Evolutionary conservation across 2,797 vertebrate species (phyloP).

Genomic region (Poeciliopsis presidionis): DNA sequence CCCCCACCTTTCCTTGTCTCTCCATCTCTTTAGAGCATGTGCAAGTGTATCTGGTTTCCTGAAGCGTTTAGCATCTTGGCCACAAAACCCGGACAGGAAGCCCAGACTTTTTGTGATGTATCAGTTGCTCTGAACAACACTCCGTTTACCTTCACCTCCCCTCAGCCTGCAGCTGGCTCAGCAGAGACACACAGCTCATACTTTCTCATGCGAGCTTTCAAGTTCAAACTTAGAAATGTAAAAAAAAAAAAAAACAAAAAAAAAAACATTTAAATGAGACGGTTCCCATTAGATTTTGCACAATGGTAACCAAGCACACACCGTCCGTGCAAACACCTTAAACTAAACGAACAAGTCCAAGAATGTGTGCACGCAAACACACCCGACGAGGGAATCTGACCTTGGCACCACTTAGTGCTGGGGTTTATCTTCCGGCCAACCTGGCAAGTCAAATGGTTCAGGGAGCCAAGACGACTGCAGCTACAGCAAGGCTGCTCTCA

Average conservation of each 20-base stretch:
- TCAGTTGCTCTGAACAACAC: slow-evolving; percentile 81
- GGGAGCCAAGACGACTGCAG: slow-evolving; percentile 54
- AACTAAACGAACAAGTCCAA: slow-evolving; percentile 47
- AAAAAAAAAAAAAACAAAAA: not conserved
- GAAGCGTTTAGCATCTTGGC: slow-evolving; percentile 83
- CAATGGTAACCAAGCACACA: slow-evolving; percentile 29
- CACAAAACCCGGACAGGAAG: slow-evolving; percentile 85
- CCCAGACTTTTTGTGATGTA: slow-evolving; percentile 85
- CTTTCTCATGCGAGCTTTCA: slow-evolving; percentile 45
- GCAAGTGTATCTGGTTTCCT: slow-evolving; percentile 84
- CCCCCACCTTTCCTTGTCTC: slow-evolving; percentile 37
- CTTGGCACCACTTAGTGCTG: slow-evolving; percentile 67
- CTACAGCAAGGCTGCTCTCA: slow-evolving; percentile 64
- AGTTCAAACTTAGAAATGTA: slow-evolving; percentile 46
- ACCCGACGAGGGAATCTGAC: slow-evolving; percentile 58
- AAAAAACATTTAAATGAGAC: not conserved
- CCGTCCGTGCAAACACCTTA: slow-evolving; percentile 41
- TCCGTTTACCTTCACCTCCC: slow-evolving; percentile 66
- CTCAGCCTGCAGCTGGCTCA: slow-evolving; percentile 77
- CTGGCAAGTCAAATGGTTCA: slow-evolving; percentile 67
- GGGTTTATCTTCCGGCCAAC: slow-evolving; percentile 73
- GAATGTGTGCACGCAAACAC: slow-evolving; percentile 16
- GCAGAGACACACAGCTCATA: slow-evolving; percentile 64
- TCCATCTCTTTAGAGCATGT: slow-evolving; percentile 74
- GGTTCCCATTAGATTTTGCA: slow-evolving; percentile 38